Evolutionary conservation across 2,797 vertebrate species (phyloP), one percentile per base, ranked within the genome.

Genomic region (Poecilia gillii): DNA sequence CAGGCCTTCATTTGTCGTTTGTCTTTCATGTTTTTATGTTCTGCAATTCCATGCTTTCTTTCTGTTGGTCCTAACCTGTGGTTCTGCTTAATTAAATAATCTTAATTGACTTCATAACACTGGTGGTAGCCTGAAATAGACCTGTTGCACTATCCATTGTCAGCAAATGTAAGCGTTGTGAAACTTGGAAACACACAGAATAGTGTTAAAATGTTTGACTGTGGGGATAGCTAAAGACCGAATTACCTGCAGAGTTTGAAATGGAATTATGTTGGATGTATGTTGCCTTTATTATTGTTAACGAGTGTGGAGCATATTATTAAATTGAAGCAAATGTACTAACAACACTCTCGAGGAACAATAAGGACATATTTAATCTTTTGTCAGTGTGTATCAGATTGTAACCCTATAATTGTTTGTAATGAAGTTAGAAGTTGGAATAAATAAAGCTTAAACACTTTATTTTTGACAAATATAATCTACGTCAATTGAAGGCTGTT

Each of bases 391-490:
- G 84, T 89, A 84, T 87, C 84, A 90, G 64, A 82, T 79, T 72
- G 84, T 82, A 83, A 90, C 81, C 45, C 57, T 75, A 25, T 81
- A 82, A 90, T 85, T 81, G 81, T 57, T 72, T 25, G 74, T 82
- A 81, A 85, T 80, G 57, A 57, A 72, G 76, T 77, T 79, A 77
- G 76, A 85, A 78, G 77, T 75, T 68, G 18, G 64, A 87, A 85
- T 82, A 75, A 85, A 88, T 66, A 80, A 82, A 77, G 76, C 74
- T 12, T 79, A 66, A 79, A 64, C 9, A 33, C 28, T 66, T 36
- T 0, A 18, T 85, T 73, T 88, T 90, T 87, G 87, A 92, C 80
- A 90, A 83, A 81, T 77, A 53, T 3, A 71, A 91, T 87, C 82
- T 87, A 85, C 81, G 78, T 86, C 81, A 86, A 78, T 79, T 78